Evolutionary conservation across 1,140 invertebrate genomes (phyloP).

Genomic region (Probaryconus sp.): DNA sequence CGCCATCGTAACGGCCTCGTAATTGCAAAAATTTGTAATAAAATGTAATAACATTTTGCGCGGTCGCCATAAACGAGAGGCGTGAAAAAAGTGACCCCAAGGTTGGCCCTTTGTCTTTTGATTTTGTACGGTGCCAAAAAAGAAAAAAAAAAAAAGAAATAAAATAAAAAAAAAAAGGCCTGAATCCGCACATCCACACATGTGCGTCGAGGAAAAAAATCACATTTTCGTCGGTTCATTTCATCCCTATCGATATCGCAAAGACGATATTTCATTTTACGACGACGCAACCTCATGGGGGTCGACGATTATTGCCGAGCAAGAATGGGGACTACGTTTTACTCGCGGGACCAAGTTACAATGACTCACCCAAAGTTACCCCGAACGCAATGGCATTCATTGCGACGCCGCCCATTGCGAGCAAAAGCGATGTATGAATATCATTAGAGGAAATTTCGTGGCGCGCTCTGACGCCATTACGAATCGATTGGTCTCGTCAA

Average conservation of each 20-base stretch:
- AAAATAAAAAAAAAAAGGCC: constrained; percentile 49
- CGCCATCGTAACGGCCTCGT: constrained; percentile 1
- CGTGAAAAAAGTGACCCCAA: constrained; percentile 12
- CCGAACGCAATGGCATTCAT: constrained; percentile 61
- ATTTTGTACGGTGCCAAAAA: constrained; percentile 11
- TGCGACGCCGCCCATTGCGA: constrained; percentile 33
- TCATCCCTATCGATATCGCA: constrained; percentile 70
- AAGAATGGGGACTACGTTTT: constrained; percentile 34
- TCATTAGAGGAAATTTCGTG: constrained; percentile 65
- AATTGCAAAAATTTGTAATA: constrained; percentile 49
- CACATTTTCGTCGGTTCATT: constrained; percentile 66
- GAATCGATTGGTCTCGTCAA: constrained; percentile 66
- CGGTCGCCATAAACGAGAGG: neutral
- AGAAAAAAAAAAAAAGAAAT: constrained; percentile 50
- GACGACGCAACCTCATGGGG: constrained; percentile 45
- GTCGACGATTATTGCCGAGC: constrained; percentile 57
- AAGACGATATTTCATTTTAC: constrained; percentile 72
- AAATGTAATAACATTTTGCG: constrained; percentile 46
- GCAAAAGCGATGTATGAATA: constrained; percentile 64
- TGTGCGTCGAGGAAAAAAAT: constrained; percentile 34
- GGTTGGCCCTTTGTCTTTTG: constrained; percentile 31
- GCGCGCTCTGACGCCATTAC: constrained; percentile 64
- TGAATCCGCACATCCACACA: constrained; percentile 50
- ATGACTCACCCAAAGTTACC: constrained; percentile 46
- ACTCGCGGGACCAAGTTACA: constrained; percentile 58